A percentile compares a stretch with the other conserved stretches of the same genome.
These are phyloP conservation scores for Drosophila ananassae DNA, from an alignment of 1,140 invertebrate genomes.

Conservation along the genomic window DNA sequence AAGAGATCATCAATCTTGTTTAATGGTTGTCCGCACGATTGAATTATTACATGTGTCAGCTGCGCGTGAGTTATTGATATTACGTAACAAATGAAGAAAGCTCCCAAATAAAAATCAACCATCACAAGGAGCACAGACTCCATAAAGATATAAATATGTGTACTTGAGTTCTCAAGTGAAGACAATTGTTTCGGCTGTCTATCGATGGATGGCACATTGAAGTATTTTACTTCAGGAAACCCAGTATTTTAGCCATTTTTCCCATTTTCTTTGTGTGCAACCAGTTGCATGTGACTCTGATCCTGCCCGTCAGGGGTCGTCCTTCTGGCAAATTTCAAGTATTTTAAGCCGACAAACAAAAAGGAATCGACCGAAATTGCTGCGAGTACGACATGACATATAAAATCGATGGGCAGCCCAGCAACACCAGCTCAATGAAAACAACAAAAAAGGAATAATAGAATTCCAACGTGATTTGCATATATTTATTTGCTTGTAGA, in stretches of 20 bases:
- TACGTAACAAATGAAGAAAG: constrained; percentile 81
- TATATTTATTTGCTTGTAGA: constrained; percentile 71
- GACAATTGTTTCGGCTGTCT: not conserved
- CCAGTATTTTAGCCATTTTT: not conserved
- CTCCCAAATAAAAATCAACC: constrained; percentile 73
- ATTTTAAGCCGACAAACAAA: constrained; percentile 47
- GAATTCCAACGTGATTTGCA: constrained; percentile 76
- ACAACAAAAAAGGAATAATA: constrained; percentile 24
- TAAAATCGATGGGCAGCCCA: constrained; percentile 67
- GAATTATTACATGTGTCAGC: constrained; percentile 84
- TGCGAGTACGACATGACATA: constrained; percentile 50
- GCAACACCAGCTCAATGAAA: constrained; percentile 23
- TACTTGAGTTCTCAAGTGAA: not conserved
- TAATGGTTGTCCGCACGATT: constrained; percentile 84
- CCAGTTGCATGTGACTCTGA: constrained; percentile 59
- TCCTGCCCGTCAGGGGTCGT: constrained; percentile 34
- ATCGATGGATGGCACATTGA: not conserved
- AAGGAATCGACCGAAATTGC: constrained; percentile 54
- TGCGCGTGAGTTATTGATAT: constrained; percentile 82
- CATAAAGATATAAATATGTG: constrained; percentile 6
- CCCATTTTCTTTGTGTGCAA: constrained; percentile 35
- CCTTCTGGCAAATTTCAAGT: constrained; percentile 31
- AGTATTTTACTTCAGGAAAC: constrained; percentile 27
- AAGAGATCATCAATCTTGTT: constrained; percentile 83
- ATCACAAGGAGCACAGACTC: constrained; percentile 46